Conservation (phyloP, 1,140 invertebrate species). For the Drosophila ananassae region DNA sequence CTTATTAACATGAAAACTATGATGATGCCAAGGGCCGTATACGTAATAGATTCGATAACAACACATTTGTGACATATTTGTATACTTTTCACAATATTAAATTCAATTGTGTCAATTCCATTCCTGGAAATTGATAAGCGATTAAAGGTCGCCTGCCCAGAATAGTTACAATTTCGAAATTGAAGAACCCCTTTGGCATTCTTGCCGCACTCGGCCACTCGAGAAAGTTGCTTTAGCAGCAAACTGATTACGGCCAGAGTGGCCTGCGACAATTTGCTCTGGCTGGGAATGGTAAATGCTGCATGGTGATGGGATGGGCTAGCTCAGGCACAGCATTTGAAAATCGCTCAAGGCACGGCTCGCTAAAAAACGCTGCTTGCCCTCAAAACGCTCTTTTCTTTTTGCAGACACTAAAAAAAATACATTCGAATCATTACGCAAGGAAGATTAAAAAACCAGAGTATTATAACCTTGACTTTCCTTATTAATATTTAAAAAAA, state of each 20-base stretch:
- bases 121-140: conserved; percentile 12
- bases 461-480: too few species aligned
- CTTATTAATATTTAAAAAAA: too few species aligned
- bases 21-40: not conserved
- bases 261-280: conserved; percentile 48
- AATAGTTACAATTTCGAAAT: conserved; percentile 9
- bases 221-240: conserved; percentile 36
- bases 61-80: not conserved
- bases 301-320: conserved; percentile 46
- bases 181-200: conserved; percentile 27
- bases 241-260: conserved; percentile 42
- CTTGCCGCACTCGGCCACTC: conserved; percentile 15
- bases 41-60: not conserved
- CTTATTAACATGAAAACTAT: not conserved
- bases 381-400: conserved; percentile 28
- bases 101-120: not conserved
- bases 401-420: conserved; percentile 7
- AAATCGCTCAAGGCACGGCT: conserved; percentile 46
- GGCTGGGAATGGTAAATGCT: conserved; percentile 33
- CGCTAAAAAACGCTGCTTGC: conserved; percentile 32
- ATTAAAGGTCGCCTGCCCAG: too few species aligned
- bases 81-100: not conserved
- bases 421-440: too few species aligned
- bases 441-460: too few species aligned
- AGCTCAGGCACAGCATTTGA: conserved; percentile 60